Conservation (phyloP, 30 jellyfish, hydroid and myxozoan species). For the Aurelia aurita region DNA sequence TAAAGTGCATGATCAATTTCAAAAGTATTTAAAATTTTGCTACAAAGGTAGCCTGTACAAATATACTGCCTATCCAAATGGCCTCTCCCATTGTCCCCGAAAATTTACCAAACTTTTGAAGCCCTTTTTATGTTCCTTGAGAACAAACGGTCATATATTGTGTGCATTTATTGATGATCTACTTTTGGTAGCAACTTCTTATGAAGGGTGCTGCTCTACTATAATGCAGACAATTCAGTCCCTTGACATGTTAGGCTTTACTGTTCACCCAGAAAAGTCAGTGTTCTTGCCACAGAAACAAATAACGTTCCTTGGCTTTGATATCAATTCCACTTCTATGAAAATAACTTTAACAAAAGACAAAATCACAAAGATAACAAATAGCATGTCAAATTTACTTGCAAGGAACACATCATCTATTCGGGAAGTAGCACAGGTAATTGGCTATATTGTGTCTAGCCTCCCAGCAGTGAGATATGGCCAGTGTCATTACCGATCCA, state of each 20-base stretch:
- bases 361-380: neutral
- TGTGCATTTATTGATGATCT: too few species aligned
- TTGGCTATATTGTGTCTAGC: slow-evolving; percentile 43
- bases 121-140: slow-evolving; percentile 7
- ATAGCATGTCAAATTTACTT: too few species aligned
- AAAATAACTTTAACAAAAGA: neutral
- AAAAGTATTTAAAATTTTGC: slow-evolving; percentile 11
- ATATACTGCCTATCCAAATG: slow-evolving; percentile 44
- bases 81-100: slow-evolving; percentile 19
- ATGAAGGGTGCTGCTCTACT: too few species aligned
- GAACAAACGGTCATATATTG: slow-evolving; percentile 1
- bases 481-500: slow-evolving; percentile 23
- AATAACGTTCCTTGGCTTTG: too few species aligned
- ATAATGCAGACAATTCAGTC: too few species aligned
- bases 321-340: slow-evolving; percentile 23
- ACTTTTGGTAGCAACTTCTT: too few species aligned
- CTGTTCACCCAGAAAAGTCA: too few species aligned
- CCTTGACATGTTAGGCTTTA: too few species aligned
- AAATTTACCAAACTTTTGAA: too few species aligned
- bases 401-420: too few species aligned
- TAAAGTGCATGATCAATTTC: too few species aligned
- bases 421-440: slow-evolving; percentile 30
- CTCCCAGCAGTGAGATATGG: slow-evolving; percentile 58
- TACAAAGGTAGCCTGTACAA: neutral
- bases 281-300: too few species aligned